Evolutionary conservation across 2,797 vertebrate genomes (phyloP), one percentile per base, ranked within the genome.

Genomic region (Spondyliosoma cantharus): DNA sequence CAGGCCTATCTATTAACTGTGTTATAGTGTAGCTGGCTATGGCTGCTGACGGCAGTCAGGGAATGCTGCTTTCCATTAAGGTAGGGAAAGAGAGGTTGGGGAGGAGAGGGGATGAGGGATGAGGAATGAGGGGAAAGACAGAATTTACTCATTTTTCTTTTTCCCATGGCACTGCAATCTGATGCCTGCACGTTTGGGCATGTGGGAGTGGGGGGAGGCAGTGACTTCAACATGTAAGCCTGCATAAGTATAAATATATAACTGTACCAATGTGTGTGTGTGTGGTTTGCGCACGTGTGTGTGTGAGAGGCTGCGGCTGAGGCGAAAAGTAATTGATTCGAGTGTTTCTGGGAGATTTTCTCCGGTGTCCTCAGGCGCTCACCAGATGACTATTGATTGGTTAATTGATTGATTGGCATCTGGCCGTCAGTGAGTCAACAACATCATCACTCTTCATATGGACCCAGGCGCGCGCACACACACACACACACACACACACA

Each of bases 311-410:
- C 80, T 81, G 78, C 68, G 81, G 83, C 81, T 37, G 72, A 83
- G 73, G 83, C 63, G 49, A 84, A 84, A 84, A 87, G 86, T 89
- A 85, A 93, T 92, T 92, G 91, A 93, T 94, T 91, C 43, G 49
- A 91, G 87, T 85, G 86, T 90, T 92, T 90, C 88, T 88, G 72
- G 75, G 84, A 93, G 90, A 90, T 85, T 92, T 91, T 83, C 80
- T 80, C 83, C 82, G 70, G 74, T 87, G 87, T 92, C 93, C 88
- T 87, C 50, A 78, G 88, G 91, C 84, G 83, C 82, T 85, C 72
- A 81, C 87, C 67, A 92, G 92, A 94, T 93, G 93, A 93, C 90
- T 94, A 95, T 94, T 89, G 93, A 94, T 95, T 89, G 86, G 82
- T 84, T 91, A 91, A 95, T 87, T 94, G 93, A 95, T 93, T 95